Base-by-base conservation (phyloP, 2,888 invertebrate species). In the Troides helena region DNA sequence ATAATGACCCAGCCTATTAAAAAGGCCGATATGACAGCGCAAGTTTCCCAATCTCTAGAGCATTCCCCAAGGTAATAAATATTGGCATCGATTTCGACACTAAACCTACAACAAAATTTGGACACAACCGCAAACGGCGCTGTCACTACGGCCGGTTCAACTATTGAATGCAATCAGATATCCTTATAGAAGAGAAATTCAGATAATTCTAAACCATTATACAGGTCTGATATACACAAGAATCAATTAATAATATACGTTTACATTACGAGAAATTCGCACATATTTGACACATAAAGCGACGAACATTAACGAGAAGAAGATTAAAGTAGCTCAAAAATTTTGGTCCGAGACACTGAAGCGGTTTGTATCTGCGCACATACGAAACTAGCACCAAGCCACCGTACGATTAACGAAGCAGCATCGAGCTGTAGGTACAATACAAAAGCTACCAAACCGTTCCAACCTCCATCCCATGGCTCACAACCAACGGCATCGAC, bases 281-380 rank as follows among this genome's bases (percentile, higher is more conserved):
- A 90, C 89, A 90, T 89, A 90, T 91, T 92, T 92, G 92, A 92
- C 92, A 92, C 92, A 91, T 90, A 92, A 92, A 92, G 92, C 92
- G 90, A 91, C 87, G 85, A 86, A 86, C 85, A 88, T 85, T 88
- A 88, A 78, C 82, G 83, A 84, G 85, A 85, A 86, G 82, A 87
- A 87, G 87, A 88, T 80, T 86, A 60, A 89, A 85, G 80, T 85
- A 87, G 89, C 87, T 83, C 85, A 84, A 85, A 85, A 86, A 88
- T 85, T 88, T 92, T 92, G 92, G 92, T 92, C 92, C 92, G 89
- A 92, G 89, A 91, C 90, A 87, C 89, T 86, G 89, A 92, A 92
- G 92, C 92, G 83, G 89, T 85, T 82, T 82, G 83, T 81, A 84
- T 87, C 84, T 84, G 87, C 87, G 83, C 81, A 85, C 80, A 81